These are phyloP conservation scores for Alviniconcha marisindica DNA, from an alignment of 1,140 invertebrate genomes.

Conservation along the genomic window DNA sequence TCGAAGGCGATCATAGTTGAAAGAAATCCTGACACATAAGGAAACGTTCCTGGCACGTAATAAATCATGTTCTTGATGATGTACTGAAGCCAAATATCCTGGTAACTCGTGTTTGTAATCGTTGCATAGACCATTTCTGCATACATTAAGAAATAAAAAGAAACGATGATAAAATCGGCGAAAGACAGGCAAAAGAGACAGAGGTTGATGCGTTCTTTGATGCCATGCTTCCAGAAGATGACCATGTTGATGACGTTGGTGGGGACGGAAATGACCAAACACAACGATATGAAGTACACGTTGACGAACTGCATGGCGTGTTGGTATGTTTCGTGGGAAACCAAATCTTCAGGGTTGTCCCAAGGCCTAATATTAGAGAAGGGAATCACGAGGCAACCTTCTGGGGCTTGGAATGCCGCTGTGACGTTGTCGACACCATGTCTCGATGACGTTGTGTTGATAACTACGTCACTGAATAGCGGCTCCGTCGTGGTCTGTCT, in stretches of 20 bases:
- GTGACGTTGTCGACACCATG: neutral
- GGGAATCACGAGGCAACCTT: neutral
- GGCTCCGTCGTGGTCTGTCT: too few species aligned
- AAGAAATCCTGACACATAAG: neutral
- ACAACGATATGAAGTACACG: neutral
- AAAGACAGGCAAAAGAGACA: constrained; percentile 25
- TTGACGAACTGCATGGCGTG: constrained; percentile 1
- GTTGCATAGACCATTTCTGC: neutral
- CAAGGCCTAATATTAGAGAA: neutral
- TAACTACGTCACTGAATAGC: too few species aligned
- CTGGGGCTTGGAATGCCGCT: neutral
- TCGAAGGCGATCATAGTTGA: constrained; percentile 7
- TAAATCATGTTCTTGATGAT: neutral
- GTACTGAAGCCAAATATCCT: neutral
- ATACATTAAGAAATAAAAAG: neutral
- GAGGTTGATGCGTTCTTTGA: constrained; percentile 19
- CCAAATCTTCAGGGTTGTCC: neutral
- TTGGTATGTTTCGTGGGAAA: neutral
- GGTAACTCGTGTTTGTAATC: too few species aligned
- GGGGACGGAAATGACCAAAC: neutral
- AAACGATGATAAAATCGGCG: neutral
- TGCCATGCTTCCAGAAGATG: constrained; percentile 20
- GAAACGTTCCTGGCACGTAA: neutral
- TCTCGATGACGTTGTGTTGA: neutral
- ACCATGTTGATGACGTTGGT: constrained; percentile 19